Evolutionary conservation across 2,113 vertebrate genomes (phyloP).

Genomic region (Albula goreensis): DNA sequence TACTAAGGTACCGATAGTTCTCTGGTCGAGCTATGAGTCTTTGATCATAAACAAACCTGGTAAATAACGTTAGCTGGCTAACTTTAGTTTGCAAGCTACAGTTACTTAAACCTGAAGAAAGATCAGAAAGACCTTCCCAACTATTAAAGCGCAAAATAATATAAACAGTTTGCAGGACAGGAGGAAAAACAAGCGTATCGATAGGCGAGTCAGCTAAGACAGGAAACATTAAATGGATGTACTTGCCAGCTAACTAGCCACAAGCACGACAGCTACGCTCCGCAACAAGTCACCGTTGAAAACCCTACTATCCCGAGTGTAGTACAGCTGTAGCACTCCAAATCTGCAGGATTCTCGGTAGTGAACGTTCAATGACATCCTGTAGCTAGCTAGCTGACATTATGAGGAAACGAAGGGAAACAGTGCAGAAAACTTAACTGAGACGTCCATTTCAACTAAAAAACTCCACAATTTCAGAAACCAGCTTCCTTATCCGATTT

Average conservation of each 20-base stretch:
- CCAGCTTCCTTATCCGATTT: neutral
- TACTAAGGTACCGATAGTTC: no score
- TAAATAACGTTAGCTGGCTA: no score
- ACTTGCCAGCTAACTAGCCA: neutral
- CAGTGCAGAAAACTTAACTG: neutral
- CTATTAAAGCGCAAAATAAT: no score
- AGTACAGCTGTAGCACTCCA: neutral
- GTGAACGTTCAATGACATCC: neutral
- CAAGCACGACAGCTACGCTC: neutral
- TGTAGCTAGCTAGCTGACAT: neutral
- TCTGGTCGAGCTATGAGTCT: no score
- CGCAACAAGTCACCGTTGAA: neutral
- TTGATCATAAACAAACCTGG: no score
- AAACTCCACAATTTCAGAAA: neutral
- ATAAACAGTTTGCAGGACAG: no score
- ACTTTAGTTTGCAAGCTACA: no score
- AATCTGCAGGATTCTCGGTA: neutral
- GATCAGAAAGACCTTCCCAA: neutral
- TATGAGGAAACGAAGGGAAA: neutral
- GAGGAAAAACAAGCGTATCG: neutral
- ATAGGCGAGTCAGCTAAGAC: neutral
- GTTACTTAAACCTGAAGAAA: neutral
- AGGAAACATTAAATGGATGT: neutral
- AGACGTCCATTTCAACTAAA: neutral
- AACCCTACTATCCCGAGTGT: no score